Conservation (phyloP, 2,113 vertebrate genomes). For the Leptocoma aspasia region DNA sequence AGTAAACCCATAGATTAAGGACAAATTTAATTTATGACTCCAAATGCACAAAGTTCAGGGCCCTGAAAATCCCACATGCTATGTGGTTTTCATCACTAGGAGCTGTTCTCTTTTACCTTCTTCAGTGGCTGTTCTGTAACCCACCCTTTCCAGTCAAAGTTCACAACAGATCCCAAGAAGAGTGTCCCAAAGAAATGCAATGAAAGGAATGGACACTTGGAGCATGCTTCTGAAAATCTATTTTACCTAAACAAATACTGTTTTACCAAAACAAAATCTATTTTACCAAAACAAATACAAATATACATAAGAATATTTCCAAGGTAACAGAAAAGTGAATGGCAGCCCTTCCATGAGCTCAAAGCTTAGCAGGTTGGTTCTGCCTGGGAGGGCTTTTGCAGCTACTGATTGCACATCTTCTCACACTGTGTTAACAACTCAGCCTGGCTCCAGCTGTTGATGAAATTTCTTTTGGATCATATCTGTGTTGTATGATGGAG, state of each 20-base stretch:
- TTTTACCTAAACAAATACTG: neutral
- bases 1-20: neutral
- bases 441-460: neutral
- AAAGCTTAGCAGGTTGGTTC: neutral
- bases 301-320: neutral
- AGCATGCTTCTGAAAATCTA: neutral
- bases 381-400: neutral
- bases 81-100: neutral
- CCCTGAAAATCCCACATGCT: neutral
- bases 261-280: no score
- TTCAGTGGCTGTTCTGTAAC: neutral
- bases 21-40: neutral
- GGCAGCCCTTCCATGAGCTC: neutral
- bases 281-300: neutral
- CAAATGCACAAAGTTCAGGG: neutral
- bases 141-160: neutral
- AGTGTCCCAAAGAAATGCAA: neutral
- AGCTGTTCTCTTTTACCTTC: neutral
- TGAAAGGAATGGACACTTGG: neutral
- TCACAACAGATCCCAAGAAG: neutral
- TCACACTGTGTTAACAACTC: slow-evolving; percentile 12
- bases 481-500: neutral
- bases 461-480: neutral
- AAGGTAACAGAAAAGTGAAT: neutral
- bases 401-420: neutral